phyloP scores from a whole-genome alignment of 2,888 invertebrate species.

The Dicyrtoma fusca region DNA sequence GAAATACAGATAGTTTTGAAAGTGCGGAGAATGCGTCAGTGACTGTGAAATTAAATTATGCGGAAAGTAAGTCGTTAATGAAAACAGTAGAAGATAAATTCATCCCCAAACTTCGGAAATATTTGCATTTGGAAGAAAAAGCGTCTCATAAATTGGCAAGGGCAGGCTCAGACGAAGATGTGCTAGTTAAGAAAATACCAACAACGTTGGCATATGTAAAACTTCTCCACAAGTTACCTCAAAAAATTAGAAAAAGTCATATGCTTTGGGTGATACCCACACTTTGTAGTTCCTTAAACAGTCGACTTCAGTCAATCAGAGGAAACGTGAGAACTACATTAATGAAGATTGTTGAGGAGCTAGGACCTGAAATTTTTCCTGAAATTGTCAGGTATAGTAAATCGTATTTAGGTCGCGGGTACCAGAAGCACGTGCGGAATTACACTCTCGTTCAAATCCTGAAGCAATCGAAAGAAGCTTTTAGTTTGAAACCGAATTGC shows the following conservation, averaged over 20 bases:
- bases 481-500: conserved; percentile 16
- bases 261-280: conserved; percentile 35
- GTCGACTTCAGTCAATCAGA: conserved; percentile 26
- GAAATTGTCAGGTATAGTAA: conserved; percentile 26
- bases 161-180: not conserved
- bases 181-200: conserved; percentile 33
- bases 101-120: conserved; percentile 32
- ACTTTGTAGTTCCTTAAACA: conserved; percentile 32
- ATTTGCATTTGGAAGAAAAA: conserved; percentile 39
- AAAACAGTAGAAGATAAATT: conserved; percentile 22
- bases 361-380: conserved; percentile 28
- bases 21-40: not conserved
- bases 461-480: conserved; percentile 9
- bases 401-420: conserved; percentile 27
- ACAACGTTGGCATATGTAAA: conserved; percentile 35
- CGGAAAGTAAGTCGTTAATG: conserved; percentile 30
- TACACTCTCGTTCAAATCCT: conserved; percentile 23
- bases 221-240: conserved; percentile 33
- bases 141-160: conserved; percentile 31
- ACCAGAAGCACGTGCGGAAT: conserved; percentile 38
- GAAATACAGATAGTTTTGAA: not conserved
- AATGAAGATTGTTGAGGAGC: conserved; percentile 30
- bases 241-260: conserved; percentile 12
- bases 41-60: conserved; percentile 5
- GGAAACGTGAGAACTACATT: conserved; percentile 26